Base-by-base conservation (phyloP, 2,113 vertebrate genomes). In the Motacilla tschutschensis region DNA sequence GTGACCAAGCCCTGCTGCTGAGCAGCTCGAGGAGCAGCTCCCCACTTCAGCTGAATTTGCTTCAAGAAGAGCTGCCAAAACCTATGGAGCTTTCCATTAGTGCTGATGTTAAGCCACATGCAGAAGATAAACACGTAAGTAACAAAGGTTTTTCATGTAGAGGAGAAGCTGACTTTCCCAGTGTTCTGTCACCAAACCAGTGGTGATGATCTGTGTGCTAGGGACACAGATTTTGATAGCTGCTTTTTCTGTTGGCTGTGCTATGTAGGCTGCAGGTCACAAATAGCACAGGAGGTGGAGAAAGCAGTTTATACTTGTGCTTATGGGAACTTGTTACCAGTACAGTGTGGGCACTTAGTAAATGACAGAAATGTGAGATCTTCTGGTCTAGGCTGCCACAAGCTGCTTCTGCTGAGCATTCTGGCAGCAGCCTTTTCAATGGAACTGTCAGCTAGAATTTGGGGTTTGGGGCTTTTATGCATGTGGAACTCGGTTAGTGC, bases 1-100 rank as follows among this genome's bases (percentile, higher is more conserved):
- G 54, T 40, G 70, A 88, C 43, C 75, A 86, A 81, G 62, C 88
- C 66, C 54, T 82, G 7, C 55, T 98, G 95, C 90, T 78, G 28
- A 95, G 97, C 43, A 97, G 95, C 82, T 99, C 98, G 4, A 93
- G 97, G 73, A 98, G 97, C 58, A 99, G 98, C 91, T 99, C 98
- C 7, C 97, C 98, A 0, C 95, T 99, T 35, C 98, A 98, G 95
- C 95, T 99, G 54, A 97, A 98, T 91, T 91, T 98, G 64, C 97
- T 98, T 87, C 98, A 97, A 79, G 98, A 98, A 46, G 98, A 98
- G 55, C 77, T 97, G 77, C 98, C 97, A 59, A 96, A 96, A 36
- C 92, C 93, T 0, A 92, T 86, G 19, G 97, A 97, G 24, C 89
- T 95, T 21, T 94, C 93, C 44, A 29, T 91, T 73, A 94, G 86